phyloP scores from a whole-genome alignment of 2,888 invertebrate genomes.

The Xanthia icteritia region DNA sequence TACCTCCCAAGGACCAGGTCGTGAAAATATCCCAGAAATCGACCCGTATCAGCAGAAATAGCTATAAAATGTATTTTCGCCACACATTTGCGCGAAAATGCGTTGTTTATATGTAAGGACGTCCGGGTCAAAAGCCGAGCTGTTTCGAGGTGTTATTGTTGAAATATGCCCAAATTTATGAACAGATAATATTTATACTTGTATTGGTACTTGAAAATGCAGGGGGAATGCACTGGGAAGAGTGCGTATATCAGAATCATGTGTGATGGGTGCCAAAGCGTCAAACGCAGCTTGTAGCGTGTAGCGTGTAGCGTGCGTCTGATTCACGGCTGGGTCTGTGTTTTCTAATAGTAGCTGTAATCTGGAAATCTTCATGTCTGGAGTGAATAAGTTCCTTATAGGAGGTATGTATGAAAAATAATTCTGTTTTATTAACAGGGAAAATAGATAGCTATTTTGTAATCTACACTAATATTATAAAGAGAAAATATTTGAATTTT shows the following conservation, averaged over 20 bases:
- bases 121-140: slow-evolving; percentile 66
- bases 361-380: neutral
- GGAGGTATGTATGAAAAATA: too few relatives aligned
- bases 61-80: slow-evolving; percentile 73
- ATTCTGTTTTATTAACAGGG: too few relatives aligned
- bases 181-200: slow-evolving; percentile 55
- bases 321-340: neutral
- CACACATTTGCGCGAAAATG: slow-evolving; percentile 60
- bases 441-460: too few relatives aligned
- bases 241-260: neutral
- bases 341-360: neutral
- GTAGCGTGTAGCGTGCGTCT: neutral
- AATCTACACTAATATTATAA: too few relatives aligned
- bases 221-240: slow-evolving; percentile 54
- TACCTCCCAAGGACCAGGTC: neutral
- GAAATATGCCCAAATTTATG: slow-evolving; percentile 58
- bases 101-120: slow-evolving; percentile 70
- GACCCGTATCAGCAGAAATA: slow-evolving; percentile 44
- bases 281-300: neutral
- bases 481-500: too few relatives aligned
- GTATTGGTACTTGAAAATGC: slow-evolving; percentile 55
- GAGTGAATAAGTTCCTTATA: too few relatives aligned
- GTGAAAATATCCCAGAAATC: slow-evolving; percentile 48
- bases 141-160: slow-evolving; percentile 62
- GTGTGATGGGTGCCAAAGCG: slow-evolving; percentile 5